Evolutionary conservation across 2,113 vertebrate genomes (phyloP).

Genomic region (Oxygymnocypris stewartii): DNA sequence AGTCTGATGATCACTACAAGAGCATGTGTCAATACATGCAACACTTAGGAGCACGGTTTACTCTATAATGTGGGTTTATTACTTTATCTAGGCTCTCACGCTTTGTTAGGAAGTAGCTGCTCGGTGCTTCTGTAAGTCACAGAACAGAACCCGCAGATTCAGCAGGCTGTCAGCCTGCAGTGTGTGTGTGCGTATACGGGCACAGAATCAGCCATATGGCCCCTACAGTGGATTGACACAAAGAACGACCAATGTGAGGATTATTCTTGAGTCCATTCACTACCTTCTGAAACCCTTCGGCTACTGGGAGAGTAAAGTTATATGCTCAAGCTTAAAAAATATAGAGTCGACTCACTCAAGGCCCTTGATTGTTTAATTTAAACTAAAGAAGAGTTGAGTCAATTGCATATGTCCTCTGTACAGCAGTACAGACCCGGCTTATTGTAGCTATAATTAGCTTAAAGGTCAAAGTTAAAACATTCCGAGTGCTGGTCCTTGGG

Average conservation of each 20-base stretch:
- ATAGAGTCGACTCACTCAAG: neutral
- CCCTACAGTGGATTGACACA: conserved; percentile 35
- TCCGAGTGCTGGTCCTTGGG: neutral
- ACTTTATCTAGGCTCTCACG: neutral
- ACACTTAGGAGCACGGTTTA: neutral
- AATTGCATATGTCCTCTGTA: neutral
- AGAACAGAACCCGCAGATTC: conserved; percentile 31
- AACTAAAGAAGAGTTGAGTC: neutral
- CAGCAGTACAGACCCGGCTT: conserved; percentile 7
- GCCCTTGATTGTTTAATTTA: neutral
- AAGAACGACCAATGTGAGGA: conserved; percentile 38
- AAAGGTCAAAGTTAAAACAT: conserved; percentile 17
- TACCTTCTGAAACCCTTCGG: neutral
- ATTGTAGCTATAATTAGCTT: neutral
- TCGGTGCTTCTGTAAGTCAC: neutral
- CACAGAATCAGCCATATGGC: conserved; percentile 47
- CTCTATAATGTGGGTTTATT: neutral
- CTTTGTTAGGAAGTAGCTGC: neutral
- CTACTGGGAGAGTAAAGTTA: neutral
- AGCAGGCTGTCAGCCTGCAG: conserved; percentile 20
- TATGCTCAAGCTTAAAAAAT: conserved; percentile 14
- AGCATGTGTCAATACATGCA: conserved; percentile 24
- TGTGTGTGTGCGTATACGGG: conserved; percentile 12
- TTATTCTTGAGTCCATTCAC: conserved; percentile 42
- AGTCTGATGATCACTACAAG: conserved; percentile 32